Percentiles rank a stretch among this genome's conserved stretches.
Conservation (phyloP, 2,797 vertebrate species). For the Brotogeris chrysoptera region DNA sequence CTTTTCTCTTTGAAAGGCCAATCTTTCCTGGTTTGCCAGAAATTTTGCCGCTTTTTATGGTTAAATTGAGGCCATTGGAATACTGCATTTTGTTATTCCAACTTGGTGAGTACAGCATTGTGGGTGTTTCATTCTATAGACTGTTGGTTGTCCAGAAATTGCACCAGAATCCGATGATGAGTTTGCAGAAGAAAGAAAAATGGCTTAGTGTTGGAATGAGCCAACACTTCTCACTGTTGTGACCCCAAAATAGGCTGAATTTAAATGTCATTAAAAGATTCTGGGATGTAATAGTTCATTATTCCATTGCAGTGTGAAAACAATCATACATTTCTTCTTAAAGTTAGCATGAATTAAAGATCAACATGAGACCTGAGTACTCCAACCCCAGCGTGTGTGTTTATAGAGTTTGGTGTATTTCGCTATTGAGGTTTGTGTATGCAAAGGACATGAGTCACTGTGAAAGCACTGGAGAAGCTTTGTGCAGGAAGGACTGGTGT, state of each 20-base stretch:
- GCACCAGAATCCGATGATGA: neutral
- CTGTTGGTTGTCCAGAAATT: neutral
- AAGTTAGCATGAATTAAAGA: neutral
- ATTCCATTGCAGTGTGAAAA: neutral
- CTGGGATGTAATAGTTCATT: neutral
- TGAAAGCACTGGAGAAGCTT: neutral
- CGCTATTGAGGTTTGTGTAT: neutral
- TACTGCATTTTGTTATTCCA: neutral
- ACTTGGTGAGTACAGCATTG: neutral
- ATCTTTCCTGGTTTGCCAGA: neutral
- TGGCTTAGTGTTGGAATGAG: neutral
- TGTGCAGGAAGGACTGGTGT: neutral
- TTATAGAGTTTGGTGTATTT: neutral
- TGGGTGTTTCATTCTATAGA: neutral
- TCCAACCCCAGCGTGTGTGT: neutral
- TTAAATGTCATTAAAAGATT: neutral
- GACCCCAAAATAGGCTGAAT: neutral
- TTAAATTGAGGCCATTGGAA: neutral
- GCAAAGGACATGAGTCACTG: fast-evolving
- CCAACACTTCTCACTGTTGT: neutral
- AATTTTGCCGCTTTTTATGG: neutral
- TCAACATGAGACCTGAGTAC: neutral
- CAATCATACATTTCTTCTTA: neutral
- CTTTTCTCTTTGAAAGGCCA: neutral
- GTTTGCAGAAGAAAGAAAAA: neutral